Conservation (phyloP, 2,113 vertebrate species). For the Notiomystis cincta region DNA sequence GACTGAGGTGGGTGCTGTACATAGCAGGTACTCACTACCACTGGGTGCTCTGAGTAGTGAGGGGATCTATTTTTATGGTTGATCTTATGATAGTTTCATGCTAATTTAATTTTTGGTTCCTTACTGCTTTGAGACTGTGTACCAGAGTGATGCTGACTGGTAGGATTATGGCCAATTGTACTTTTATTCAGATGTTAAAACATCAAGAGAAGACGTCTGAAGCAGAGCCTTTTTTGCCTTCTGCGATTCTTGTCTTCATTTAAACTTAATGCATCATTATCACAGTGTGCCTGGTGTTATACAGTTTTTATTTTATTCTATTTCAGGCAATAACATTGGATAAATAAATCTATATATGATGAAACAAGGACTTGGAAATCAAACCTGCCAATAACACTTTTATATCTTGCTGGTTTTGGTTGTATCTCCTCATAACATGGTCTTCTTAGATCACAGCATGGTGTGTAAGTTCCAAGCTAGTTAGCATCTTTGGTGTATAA, state of each 20-base stretch:
- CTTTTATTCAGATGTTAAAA: neutral
- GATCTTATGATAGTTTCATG: neutral
- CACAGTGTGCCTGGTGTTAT: neutral
- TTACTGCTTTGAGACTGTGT: neutral
- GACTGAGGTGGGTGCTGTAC: neutral
- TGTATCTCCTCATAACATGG: neutral
- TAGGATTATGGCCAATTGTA: neutral
- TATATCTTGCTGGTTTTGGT: neutral
- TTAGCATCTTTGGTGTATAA: neutral
- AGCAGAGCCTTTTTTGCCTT: neutral
- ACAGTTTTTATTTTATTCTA: neutral
- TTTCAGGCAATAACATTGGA: neutral
- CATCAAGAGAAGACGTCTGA: neutral
- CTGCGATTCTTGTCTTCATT: neutral
- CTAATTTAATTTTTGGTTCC: neutral
- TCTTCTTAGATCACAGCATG: neutral
- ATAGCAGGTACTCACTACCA: accelerated
- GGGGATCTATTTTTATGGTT: neutral
- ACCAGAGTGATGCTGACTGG: neutral
- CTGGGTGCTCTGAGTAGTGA: neutral
- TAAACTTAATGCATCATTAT: neutral
- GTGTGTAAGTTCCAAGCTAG: neutral
- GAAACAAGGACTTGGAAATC: neutral
- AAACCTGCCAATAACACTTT: neutral
- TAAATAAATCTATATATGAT: neutral